Conservation (phyloP, 2,113 vertebrate genomes). For the Cepphus grylle region DNA sequence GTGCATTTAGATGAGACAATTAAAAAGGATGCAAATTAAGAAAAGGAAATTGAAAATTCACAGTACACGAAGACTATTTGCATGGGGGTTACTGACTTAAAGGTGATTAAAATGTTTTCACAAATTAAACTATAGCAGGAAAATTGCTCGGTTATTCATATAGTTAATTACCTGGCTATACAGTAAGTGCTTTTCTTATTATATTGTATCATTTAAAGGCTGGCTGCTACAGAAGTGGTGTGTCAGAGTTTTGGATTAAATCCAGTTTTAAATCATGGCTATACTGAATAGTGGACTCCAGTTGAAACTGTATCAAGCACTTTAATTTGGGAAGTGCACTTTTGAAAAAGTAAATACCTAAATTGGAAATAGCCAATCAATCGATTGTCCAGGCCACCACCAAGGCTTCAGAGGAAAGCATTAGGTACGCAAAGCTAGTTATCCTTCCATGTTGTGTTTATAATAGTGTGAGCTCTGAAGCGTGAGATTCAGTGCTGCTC, state of each 20-base stretch:
- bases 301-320: neutral
- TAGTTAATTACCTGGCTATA: neutral
- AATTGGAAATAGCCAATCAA: neutral
- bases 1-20: conserved; percentile 40
- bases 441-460: neutral
- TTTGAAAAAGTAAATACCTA: neutral
- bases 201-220: neutral
- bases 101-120: conserved; percentile 22
- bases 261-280: neutral
- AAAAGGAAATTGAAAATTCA: conserved; percentile 30
- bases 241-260: neutral
- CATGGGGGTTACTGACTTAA: neutral
- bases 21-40: conserved; percentile 40
- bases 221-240: neutral
- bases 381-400: neutral
- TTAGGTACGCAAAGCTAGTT: neutral
- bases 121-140: neutral
- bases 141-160: neutral
- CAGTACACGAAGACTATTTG: neutral
- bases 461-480: neutral
- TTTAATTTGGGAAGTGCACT: neutral
- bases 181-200: conserved; percentile 8
- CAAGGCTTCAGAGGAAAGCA: neutral
- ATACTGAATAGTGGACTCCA: neutral
- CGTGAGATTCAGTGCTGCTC: neutral